These are phyloP conservation scores for Eumerus sabulonum DNA, from an alignment of 2,888 invertebrate species.

Conservation along the genomic window DNA sequence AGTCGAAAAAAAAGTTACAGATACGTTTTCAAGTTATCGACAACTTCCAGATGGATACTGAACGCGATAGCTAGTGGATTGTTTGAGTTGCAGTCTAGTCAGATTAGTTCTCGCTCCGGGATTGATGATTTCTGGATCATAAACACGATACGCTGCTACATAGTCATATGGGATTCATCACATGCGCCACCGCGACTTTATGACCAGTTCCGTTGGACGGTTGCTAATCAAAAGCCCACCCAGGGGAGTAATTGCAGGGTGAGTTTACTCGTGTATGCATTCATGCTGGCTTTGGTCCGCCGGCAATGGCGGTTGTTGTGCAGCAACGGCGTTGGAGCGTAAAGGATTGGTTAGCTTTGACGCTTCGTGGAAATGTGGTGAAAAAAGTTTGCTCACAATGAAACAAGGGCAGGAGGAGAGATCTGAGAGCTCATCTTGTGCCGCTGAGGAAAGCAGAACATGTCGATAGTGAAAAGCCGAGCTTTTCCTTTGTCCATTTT, in stretches of 20 bases:
- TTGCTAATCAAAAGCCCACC: slow-evolving; percentile 11
- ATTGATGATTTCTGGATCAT: slow-evolving; percentile 55
- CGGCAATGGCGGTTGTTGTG: no score
- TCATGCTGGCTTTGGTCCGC: no score
- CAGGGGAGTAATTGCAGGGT: not conserved
- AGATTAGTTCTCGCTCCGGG: slow-evolving; percentile 4
- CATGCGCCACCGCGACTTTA: slow-evolving; percentile 39
- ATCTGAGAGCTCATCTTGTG: no score
- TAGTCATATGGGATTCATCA: slow-evolving; percentile 8
- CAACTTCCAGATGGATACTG: slow-evolving; percentile 5
- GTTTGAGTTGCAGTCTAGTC: slow-evolving; percentile 12
- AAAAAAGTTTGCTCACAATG: no score
- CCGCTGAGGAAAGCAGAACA: no score
- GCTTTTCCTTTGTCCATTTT: no score
- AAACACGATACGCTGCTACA: slow-evolving; percentile 29
- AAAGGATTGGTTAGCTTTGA: no score
- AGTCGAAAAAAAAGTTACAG: no score
- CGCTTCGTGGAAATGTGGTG: no score
- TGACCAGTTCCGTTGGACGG: slow-evolving; percentile 13
- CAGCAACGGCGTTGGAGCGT: not conserved
- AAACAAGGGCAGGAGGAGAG: no score
- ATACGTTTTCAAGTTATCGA: slow-evolving; percentile 8
- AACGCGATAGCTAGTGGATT: slow-evolving; percentile 3
- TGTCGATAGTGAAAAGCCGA: no score
- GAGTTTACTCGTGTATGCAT: not conserved